A percentile compares a stretch with the other conserved stretches of the same genome.
Evolutionary conservation across 2,888 invertebrate genomes (phyloP).

Genomic region (Azorinus chamasolen): DNA sequence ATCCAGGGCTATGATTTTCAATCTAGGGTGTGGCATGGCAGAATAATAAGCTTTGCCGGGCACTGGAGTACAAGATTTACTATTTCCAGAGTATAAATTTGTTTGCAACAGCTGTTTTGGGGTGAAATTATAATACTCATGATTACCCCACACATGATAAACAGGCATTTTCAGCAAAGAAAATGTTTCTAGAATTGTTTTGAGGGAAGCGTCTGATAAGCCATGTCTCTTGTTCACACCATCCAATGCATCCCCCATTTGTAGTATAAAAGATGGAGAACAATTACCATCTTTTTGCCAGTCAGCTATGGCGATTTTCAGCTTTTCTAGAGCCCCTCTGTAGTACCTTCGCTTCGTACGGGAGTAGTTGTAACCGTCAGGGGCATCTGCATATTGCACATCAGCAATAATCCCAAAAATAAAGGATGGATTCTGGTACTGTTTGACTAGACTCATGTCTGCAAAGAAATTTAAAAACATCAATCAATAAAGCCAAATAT

Average conservation of each 20-base stretch:
- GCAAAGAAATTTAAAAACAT: no score
- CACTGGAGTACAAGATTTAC: conserved; percentile 31
- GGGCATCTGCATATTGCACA: conserved; percentile 86
- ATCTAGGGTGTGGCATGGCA: conserved; percentile 73
- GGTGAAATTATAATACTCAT: conserved; percentile 86
- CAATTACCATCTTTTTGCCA: conserved; percentile 76
- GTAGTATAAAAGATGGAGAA: conserved; percentile 81
- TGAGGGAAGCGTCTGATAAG: conserved; percentile 74
- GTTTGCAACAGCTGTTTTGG: conserved; percentile 75
- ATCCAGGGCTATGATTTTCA: conserved; percentile 84
- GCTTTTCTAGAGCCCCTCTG: conserved; percentile 80
- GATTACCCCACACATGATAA: conserved; percentile 86
- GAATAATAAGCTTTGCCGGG: conserved; percentile 79
- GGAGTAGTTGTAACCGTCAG: conserved; percentile 82
- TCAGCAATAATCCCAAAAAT: conserved; percentile 86
- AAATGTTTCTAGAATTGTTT: conserved; percentile 77
- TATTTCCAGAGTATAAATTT: conserved; percentile 64
- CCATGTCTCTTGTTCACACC: conserved; percentile 77
- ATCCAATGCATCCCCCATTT: conserved; percentile 87
- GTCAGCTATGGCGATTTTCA: conserved; percentile 79
- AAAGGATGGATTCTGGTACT: conserved; percentile 25
- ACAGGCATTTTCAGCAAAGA: conserved; percentile 61
- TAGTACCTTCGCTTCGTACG: conserved; percentile 83
- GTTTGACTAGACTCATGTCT: no score
- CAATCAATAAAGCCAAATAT: no score